phyloP scores from a whole-genome alignment of 2,113 vertebrate species.

The Phalacrocorax aristotelis region DNA sequence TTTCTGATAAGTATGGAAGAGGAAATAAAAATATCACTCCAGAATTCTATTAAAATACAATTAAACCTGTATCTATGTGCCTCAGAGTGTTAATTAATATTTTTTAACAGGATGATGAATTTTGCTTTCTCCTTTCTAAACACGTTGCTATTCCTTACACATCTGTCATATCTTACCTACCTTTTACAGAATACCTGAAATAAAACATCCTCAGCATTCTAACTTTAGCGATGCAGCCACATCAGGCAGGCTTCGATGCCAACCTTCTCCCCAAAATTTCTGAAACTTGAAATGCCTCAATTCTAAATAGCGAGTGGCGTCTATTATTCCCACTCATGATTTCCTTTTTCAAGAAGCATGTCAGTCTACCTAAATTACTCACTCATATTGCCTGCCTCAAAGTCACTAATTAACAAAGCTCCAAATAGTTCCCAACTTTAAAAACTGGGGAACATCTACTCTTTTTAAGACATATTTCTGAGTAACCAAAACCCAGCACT shows the following conservation, averaged over 20 bases:
- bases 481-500: neutral
- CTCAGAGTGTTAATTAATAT: neutral
- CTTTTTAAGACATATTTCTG: neutral
- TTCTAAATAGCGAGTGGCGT: neutral
- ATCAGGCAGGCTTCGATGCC: neutral
- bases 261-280: neutral
- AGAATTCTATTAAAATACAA: slow-evolving; percentile 23
- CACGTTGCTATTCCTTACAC: neutral
- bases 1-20: neutral
- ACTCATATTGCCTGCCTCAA: neutral
- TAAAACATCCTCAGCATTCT: neutral
- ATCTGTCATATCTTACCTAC: neutral
- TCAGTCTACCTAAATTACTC: neutral
- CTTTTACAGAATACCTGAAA: neutral
- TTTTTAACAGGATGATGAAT: neutral
- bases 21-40: neutral
- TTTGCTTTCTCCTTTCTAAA: neutral
- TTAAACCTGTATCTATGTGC: neutral
- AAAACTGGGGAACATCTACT: neutral
- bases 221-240: neutral
- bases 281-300: neutral
- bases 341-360: neutral
- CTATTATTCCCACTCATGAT: neutral
- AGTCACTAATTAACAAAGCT: neutral
- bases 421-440: neutral